A percentile compares a stretch with the other conserved stretches of the same genome.
These are phyloP conservation scores for Bombus breviceps DNA, from an alignment of 1,140 invertebrate genomes.

Conservation along the genomic window DNA sequence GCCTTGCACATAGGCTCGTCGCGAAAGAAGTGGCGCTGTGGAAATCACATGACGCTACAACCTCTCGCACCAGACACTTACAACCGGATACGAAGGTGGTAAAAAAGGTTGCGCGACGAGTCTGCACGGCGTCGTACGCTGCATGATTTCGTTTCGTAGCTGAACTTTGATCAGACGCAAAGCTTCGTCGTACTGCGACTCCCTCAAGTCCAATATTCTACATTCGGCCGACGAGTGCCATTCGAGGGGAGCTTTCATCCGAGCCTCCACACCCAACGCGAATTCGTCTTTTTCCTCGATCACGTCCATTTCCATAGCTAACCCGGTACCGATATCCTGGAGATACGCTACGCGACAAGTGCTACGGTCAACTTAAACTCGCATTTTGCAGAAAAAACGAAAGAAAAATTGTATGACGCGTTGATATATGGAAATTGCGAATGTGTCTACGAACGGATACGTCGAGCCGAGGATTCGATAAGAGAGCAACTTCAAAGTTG, in stretches of 20 bases:
- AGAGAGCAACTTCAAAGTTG: not conserved
- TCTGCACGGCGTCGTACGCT: not conserved
- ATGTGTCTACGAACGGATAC: not conserved
- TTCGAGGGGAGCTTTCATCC: slow-evolving; percentile 84
- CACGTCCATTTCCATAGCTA: slow-evolving; percentile 6
- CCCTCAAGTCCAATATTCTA: slow-evolving; percentile 84
- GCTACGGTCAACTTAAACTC: not conserved
- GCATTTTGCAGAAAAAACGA: no score
- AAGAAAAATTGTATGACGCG: not conserved
- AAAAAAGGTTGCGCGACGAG: not conserved
- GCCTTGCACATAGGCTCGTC: slow-evolving; percentile 81
- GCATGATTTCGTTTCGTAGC: not conserved
- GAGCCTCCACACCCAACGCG: slow-evolving; percentile 47
- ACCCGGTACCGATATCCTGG: not conserved
- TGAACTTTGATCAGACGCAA: slow-evolving; percentile 83
- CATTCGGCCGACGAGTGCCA: slow-evolving; percentile 84
- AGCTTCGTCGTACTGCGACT: slow-evolving; percentile 83
- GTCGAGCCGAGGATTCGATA: not conserved
- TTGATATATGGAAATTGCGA: not conserved
- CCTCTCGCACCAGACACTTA: slow-evolving; percentile 27
- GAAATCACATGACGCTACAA: not conserved
- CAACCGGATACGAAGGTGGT: not conserved
- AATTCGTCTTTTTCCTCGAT: slow-evolving; percentile 41
- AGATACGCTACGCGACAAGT: fast-evolving
- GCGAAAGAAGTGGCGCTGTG: slow-evolving; percentile 82